Evolutionary conservation across 2,888 invertebrate species (phyloP).

Genomic region (Trissolcus japonicus): DNA sequence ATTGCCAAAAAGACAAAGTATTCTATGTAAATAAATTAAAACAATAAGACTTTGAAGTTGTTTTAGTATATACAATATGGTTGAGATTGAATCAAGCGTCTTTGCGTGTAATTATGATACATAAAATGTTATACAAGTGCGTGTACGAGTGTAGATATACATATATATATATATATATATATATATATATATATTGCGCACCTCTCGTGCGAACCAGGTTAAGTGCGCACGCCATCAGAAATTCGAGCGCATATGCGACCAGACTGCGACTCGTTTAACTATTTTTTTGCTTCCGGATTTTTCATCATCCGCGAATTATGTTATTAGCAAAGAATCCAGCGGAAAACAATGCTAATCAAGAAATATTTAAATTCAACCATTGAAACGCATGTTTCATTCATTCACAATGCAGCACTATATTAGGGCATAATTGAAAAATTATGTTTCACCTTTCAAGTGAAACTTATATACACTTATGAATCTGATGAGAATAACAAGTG

Average conservation of each 20-base stretch:
- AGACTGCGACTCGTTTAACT: conserved; percentile 25
- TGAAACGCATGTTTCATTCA: no score
- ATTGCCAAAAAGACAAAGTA: no score
- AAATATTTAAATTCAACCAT: background rate
- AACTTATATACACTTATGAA: conserved; percentile 13
- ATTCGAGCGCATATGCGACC: conserved; percentile 42
- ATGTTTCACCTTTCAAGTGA: conserved; percentile 41
- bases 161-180: conserved; percentile 22
- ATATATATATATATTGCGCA: conserved; percentile 35
- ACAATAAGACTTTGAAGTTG: no score
- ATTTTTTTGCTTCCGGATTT: no score
- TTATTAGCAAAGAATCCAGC: background rate
- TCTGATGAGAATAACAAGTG: conserved; percentile 39
- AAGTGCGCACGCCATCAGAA: conserved; percentile 47
- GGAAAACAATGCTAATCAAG: background rate
- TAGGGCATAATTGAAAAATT: conserved; percentile 22
- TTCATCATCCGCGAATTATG: no score
- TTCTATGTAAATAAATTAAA: background rate
- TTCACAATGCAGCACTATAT: background rate
- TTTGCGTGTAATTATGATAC: conserved; percentile 32
- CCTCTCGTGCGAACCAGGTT: conserved; percentile 43
- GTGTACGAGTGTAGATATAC: conserved; percentile 29
- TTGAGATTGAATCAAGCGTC: conserved; percentile 11
- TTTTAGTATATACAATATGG: background rate
- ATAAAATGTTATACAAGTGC: conserved; percentile 41